Base-by-base conservation (phyloP, 2,888 invertebrate species). In the Spicauda simplicius region DNA sequence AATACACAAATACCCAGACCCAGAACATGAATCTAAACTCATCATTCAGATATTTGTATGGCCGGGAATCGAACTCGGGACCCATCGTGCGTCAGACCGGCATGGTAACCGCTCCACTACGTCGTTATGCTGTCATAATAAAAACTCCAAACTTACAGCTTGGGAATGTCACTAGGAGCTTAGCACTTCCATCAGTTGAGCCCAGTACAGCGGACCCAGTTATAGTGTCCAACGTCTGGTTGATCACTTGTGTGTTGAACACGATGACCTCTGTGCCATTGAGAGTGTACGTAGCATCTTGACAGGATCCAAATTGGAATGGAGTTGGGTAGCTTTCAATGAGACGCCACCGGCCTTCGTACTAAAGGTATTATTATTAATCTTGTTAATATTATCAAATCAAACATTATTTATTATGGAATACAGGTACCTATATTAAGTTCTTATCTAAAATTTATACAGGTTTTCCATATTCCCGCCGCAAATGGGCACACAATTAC, bases 291-390 rank as follows among this genome's bases (percentile, higher is more conserved):
- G 88, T 90, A 0, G 95, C 94, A 11, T 94, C 93, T 37, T 95
- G 94, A 77, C 96, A 96, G 74, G 93, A 92, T 0, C 95, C 95
- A 0, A 82, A 88, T 86, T 95, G 94, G 74, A 93, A 94, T 18
- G 94, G 76, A 1, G 94, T 90, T 62, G 94, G 94, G 76, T 96
- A 96, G 72, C 94, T 92, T 74, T 95, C 94, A 14, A 94, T 93
- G 75, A 95, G 94, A 75, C 94, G 95, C 96, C 96, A 96, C 14
- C 75, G 80, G 10, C 84, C 86, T 12, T 72, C 1, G 55, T 83
- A 88, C 86, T 86, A 63, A 30, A 80, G 79, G n/a, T 45, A 41
- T 11, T 7, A 41, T 41, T 8, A 41, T 10, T 8, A 41, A 41
- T 41, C 7, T 7, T 30, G 30, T 30, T 30, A 5, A 41, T 7